phyloP scores from a whole-genome alignment of 1,140 invertebrate genomes.

The Drosophila rufa region DNA sequence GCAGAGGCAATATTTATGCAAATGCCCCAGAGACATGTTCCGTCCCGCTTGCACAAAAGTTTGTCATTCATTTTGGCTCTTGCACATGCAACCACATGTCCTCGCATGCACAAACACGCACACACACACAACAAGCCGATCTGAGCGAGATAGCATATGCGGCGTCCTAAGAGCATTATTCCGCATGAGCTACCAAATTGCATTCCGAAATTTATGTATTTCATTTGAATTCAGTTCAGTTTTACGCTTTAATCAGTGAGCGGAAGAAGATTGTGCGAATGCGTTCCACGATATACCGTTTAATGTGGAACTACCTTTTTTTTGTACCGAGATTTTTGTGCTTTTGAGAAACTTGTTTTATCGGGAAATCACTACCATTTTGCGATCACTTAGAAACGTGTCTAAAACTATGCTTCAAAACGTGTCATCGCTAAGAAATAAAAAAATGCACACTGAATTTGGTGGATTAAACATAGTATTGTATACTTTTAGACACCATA shows the following conservation, averaged over 20 bases:
- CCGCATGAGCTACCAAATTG: constrained; percentile 67
- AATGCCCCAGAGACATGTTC: constrained; percentile 59
- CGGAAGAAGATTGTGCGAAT: constrained; percentile 1
- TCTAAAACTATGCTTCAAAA: too few species aligned
- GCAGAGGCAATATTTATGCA: constrained; percentile 71
- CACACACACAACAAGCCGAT: constrained; percentile 10
- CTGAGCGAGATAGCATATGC: constrained; percentile 40
- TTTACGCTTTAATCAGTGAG: constrained; percentile 47
- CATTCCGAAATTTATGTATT: constrained; percentile 76
- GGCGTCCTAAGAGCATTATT: constrained; percentile 58
- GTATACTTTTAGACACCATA: too few species aligned
- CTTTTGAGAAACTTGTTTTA: not conserved
- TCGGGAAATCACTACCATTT: too few species aligned
- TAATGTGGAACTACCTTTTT: not conserved
- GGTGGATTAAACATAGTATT: too few species aligned
- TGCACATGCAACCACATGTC: constrained; percentile 55
- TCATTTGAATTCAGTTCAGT: constrained; percentile 51
- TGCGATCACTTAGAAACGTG: too few species aligned
- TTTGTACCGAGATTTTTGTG: too few species aligned
- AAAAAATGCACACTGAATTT: too few species aligned
- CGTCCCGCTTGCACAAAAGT: constrained; percentile 43
- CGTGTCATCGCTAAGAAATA: too few species aligned
- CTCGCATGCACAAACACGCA: constrained; percentile 32
- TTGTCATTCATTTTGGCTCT: constrained; percentile 66
- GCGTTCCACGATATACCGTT: not conserved